phyloP scores from a whole-genome alignment of 2,888 invertebrate genomes.

The Bhutanitis thaidina region DNA sequence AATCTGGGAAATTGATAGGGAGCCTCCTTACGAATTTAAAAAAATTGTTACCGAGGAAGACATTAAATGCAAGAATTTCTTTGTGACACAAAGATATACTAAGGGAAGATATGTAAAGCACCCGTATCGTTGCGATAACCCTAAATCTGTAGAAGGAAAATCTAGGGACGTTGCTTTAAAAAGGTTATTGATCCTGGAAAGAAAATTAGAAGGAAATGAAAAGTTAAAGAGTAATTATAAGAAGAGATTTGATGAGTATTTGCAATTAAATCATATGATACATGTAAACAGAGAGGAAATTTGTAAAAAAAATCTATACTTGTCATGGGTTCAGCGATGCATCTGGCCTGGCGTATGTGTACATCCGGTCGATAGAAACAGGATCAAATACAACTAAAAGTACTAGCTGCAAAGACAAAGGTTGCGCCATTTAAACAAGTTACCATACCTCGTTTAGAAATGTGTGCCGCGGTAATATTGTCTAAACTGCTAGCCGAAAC shows the following conservation, averaged over 20 bases:
- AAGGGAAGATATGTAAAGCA: too few species aligned
- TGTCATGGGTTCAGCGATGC: slow-evolving; percentile 30
- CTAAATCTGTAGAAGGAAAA: background rate
- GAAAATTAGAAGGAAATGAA: background rate
- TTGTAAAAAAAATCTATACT: too few species aligned
- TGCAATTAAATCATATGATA: too few species aligned
- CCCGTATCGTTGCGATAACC: background rate
- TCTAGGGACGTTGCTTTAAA: background rate
- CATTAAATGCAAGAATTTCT: too few species aligned
- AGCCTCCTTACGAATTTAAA: too few species aligned
- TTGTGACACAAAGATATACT: too few species aligned
- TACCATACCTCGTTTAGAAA: slow-evolving; percentile 26
- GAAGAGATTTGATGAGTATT: too few species aligned
- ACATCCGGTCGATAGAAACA: slow-evolving; percentile 16
- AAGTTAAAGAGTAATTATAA: too few species aligned
- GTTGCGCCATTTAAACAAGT: slow-evolving; percentile 29
- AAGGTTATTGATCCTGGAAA: too few species aligned
- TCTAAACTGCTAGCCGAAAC: slow-evolving; percentile 9
- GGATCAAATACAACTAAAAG: slow-evolving; percentile 4
- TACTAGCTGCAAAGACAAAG: slow-evolving; percentile 24
- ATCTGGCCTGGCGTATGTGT: slow-evolving; percentile 24
- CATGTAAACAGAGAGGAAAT: too few species aligned
- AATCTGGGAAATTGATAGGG: too few species aligned
- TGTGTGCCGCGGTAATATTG: slow-evolving; percentile 27
- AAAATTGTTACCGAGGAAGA: too few species aligned